Evolutionary conservation across 2,113 vertebrate genomes (phyloP).

Genomic region (Onychorhynchus coronatus): DNA sequence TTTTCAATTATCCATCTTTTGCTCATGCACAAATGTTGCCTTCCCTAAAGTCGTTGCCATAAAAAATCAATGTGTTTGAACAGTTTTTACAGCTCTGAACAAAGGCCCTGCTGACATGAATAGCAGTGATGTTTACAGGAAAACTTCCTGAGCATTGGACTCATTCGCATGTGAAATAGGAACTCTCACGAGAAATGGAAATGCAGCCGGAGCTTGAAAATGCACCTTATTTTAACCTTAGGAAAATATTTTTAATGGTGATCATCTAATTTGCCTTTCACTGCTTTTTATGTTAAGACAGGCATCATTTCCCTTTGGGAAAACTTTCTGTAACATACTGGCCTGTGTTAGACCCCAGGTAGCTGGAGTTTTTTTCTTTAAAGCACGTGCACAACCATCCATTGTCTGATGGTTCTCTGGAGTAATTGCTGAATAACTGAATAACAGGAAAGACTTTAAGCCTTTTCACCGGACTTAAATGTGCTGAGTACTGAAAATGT

Average conservation of each 20-base stretch:
- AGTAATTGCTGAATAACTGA: background rate
- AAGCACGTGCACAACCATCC: background rate
- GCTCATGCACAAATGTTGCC: background rate
- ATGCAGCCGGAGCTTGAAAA: background rate
- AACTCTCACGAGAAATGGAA: background rate
- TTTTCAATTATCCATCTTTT: conserved; percentile 5
- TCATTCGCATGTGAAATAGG: conserved; percentile 41
- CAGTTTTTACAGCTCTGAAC: background rate
- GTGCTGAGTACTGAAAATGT: background rate
- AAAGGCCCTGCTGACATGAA: background rate
- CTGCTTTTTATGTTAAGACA: background rate
- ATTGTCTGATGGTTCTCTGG: background rate
- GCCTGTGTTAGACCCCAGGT: background rate
- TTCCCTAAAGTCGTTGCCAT: background rate
- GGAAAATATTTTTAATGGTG: background rate
- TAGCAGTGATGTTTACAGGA: background rate
- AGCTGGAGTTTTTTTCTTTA: background rate
- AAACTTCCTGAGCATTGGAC: background rate
- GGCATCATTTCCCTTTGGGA: background rate
- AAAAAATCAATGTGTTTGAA: background rate
- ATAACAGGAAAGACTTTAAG: background rate
- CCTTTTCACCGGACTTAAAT: background rate
- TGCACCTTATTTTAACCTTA: background rate
- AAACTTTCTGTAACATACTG: rapidly evolving
- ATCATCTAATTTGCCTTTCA: background rate